Conservation (phyloP, 2,113 vertebrate genomes). For the Gnathonemus longibarbis region DNA sequence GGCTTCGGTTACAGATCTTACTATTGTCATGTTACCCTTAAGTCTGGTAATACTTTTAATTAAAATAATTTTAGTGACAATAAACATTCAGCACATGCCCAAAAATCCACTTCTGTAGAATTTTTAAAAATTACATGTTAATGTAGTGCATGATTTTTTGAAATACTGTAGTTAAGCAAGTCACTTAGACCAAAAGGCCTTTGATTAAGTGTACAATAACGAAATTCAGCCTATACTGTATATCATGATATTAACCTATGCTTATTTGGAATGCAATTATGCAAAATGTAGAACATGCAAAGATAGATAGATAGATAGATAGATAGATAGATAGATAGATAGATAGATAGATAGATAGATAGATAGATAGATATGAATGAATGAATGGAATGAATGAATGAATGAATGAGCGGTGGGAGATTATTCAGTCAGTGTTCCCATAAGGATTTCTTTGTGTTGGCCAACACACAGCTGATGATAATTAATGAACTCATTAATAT, state of each 20-base stretch:
- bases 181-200: background rate
- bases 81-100: no score
- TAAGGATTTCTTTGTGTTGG: background rate
- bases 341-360: no score
- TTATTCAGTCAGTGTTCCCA: background rate
- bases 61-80: background rate
- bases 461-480: slow-evolving; percentile 38
- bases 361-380: background rate
- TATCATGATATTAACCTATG: background rate
- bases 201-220: background rate
- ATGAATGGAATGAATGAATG: background rate
- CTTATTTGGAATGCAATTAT: background rate
- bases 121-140: background rate
- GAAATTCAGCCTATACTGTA: background rate
- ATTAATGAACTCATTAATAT: slow-evolving; percentile 71
- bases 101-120: background rate
- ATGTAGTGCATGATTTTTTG: background rate
- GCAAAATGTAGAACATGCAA: background rate
- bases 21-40: background rate
- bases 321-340: no score
- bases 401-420: background rate
- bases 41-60: background rate
- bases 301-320: no score
- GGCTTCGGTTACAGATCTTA: background rate
- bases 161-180: background rate